Evolutionary conservation across 2,888 invertebrate species (phyloP).

Genomic region (Hyalella azteca): DNA sequence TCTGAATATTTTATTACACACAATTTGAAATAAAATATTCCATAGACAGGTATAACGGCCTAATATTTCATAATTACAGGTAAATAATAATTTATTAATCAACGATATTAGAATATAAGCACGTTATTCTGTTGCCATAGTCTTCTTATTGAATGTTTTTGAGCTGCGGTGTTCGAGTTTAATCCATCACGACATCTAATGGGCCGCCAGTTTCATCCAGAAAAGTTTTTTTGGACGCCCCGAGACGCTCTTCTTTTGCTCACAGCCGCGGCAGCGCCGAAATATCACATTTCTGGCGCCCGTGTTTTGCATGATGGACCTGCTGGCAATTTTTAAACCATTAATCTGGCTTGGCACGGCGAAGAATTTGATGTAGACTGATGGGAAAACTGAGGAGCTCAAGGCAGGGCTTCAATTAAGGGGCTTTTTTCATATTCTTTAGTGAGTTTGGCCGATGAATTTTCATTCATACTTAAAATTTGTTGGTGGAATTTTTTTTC

Average conservation of each 20-base stretch:
- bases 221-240: neutral
- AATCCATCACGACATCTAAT: neutral
- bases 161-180: neutral
- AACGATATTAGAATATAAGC: no score
- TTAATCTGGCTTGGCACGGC: neutral
- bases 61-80: no score
- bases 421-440: neutral
- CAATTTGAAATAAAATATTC: no score
- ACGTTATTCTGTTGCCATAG: no score
- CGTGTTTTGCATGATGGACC: neutral
- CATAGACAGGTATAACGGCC: no score
- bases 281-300: no score
- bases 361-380: slow-evolving; percentile 16
- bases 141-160: no score
- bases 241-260: neutral
- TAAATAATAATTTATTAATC: no score
- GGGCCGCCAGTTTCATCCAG: neutral
- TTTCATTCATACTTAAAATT: neutral
- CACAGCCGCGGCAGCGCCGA: no score
- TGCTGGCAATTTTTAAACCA: neutral
- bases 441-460: neutral
- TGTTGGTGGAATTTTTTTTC: neutral
- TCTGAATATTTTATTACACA: no score
- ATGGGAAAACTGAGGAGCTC: no score
- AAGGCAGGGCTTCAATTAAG: no score